phyloP scores from a whole-genome alignment of 2,113 vertebrate genomes.

The Pseudorhombus dupliciocellatus region DNA sequence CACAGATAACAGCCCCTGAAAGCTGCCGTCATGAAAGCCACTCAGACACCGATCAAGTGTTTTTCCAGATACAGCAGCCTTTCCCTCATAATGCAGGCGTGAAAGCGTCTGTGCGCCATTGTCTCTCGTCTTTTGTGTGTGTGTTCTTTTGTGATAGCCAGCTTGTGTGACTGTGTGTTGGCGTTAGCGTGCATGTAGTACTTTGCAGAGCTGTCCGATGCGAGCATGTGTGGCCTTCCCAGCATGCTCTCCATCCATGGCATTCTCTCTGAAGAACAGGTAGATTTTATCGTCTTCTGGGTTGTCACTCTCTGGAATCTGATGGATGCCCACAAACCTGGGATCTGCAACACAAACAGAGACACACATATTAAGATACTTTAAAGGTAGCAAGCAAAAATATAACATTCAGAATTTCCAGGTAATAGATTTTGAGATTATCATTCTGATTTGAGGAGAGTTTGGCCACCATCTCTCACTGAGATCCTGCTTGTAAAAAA shows the following conservation, averaged over 20 bases:
- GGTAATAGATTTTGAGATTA: too few species aligned
- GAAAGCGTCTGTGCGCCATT: constrained; percentile 11
- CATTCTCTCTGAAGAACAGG: constrained; percentile 97
- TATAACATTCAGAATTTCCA: neutral
- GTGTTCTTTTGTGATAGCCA: constrained; percentile 4
- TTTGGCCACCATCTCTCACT: too few species aligned
- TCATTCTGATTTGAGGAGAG: too few species aligned
- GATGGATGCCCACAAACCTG: constrained; percentile 89
- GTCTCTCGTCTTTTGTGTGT: constrained; percentile 29
- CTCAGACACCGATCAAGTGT: constrained; percentile 57
- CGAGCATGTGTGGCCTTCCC: constrained; percentile 96
- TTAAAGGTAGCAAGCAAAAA: neutral
- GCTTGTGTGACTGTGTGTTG: constrained; percentile 5
- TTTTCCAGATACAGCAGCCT: constrained; percentile 53
- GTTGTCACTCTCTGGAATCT: constrained; percentile 96
- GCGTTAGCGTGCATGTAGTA: constrained; percentile 59
- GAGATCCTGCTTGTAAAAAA: too few species aligned
- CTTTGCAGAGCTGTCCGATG: constrained; percentile 98
- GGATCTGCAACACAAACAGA: constrained; percentile 84
- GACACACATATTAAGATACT: neutral
- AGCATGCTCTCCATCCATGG: constrained; percentile 94
- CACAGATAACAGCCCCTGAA: constrained; percentile 62
- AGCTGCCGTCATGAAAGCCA: constrained; percentile 56
- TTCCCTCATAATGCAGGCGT: constrained; percentile 32
- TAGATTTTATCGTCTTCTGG: constrained; percentile 98